Percentiles rank a stretch among this genome's conserved stretches.
Conservation (phyloP, 2,888 invertebrate species). For the Rotaria magnacalcarata region DNA sequence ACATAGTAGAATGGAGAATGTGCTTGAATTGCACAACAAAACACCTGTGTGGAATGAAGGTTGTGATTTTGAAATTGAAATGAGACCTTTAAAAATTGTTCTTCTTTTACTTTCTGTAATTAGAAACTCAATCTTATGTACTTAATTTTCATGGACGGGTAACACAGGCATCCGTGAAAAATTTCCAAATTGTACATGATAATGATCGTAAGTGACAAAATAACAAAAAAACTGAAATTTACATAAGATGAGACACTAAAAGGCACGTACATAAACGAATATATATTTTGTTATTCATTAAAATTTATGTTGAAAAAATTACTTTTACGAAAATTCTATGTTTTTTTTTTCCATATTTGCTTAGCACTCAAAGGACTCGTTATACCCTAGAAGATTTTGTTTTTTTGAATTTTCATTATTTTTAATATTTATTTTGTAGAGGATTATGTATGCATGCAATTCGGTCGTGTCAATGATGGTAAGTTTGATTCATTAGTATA, state of each 20-base stretch:
- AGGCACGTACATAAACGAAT: no score
- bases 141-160: slow-evolving; percentile 97
- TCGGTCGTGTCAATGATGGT: slow-evolving; percentile 84
- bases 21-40: slow-evolving; percentile 92
- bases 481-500: background rate
- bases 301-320: background rate
- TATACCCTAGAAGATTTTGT: background rate
- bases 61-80: slow-evolving; percentile 47
- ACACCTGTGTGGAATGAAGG: slow-evolving; percentile 96
- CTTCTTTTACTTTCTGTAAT: slow-evolving; percentile 46
- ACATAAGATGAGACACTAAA: no score
- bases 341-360: background rate
- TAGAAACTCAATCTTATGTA: slow-evolving; percentile 95
- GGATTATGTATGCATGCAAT: slow-evolving; percentile 98
- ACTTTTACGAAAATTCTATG: background rate
- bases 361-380: background rate
- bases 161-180: slow-evolving; percentile 97
- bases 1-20: slow-evolving; percentile 77
- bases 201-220: slow-evolving; percentile 70
- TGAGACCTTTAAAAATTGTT: background rate
- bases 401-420: background rate
- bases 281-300: no score
- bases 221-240: no score
- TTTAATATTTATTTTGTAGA: slow-evolving; percentile 62
- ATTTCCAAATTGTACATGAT: slow-evolving; percentile 97